Base-by-base conservation (phyloP, 1,140 invertebrate species). In the Pogonognathellus flavescens region DNA sequence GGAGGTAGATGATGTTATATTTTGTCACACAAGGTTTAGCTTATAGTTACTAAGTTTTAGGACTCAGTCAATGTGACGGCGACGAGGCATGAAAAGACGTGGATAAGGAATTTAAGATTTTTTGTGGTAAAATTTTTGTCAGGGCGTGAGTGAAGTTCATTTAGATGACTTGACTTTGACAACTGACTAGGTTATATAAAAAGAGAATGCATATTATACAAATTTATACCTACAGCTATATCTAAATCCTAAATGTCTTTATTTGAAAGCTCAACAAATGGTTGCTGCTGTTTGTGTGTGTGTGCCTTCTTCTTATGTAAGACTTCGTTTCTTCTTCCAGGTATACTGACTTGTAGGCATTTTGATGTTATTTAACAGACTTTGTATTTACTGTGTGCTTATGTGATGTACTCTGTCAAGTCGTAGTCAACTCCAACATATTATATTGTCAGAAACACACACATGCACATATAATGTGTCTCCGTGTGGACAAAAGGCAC, bases 21-120 rank as follows among this genome's bases (percentile, higher is more conserved):
- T n/a, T 18, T 76, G 25, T 41, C 70, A 76, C 70, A 76, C 70
- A 76, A 76, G 25, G 70, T 76, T 76, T 76, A 31, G 11, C 41
- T 76, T 76, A 57, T 76, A 9, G 22, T 76, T 49, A 25, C 31
- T 49, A 76, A 76, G 70, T 76, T 31, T 76, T 49, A 41, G 70
- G 70, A 31, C 41, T 14, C 25, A 76, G 25, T 76, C 70, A 50
- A 76, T 76, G 70, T 76, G 70, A 76, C 70, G 70, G 70, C 70
- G 70, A 76, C 70, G 31, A 76, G 70, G 70, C 70, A 76, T 76
- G 70, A 76, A 76, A 76, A 76, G 70, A 76, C 10, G 70, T 76
- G 25, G 70, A 76, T 76, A 76, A 76, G 70, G 70, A 76, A 76
- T 76, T 76, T 76, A 31, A 31, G 41, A 76, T 76, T 76, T 76